Conservation (phyloP, 2,797 vertebrate species). For the Cirrhinus molitorella region DNA sequence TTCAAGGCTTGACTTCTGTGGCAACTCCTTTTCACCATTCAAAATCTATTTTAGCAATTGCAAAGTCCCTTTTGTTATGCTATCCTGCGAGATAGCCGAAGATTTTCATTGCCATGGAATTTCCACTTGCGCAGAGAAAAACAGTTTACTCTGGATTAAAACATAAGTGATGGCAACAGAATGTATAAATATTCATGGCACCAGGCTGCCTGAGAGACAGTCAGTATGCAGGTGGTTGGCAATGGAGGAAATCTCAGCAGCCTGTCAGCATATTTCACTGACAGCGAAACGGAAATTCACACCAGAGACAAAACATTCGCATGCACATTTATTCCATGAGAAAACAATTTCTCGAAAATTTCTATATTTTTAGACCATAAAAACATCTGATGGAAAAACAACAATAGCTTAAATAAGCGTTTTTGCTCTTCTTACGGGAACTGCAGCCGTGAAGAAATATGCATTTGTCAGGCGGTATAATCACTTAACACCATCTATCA, state of each 20-base stretch:
- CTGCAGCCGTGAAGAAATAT: not conserved
- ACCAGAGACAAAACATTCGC: constrained; percentile 52
- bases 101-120: constrained; percentile 63
- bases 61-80: constrained; percentile 38
- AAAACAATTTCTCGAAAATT: constrained; percentile 51
- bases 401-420: constrained; percentile 42
- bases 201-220: constrained; percentile 62
- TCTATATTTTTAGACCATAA: constrained; percentile 51
- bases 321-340: constrained; percentile 44
- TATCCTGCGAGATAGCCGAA: constrained; percentile 62
- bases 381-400: constrained; percentile 33
- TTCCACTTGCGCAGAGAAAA: constrained; percentile 66
- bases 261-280: constrained; percentile 74
- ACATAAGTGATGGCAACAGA: constrained; percentile 69
- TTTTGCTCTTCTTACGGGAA: constrained; percentile 16
- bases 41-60: constrained; percentile 41
- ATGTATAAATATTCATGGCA: constrained; percentile 72
- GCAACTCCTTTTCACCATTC: constrained; percentile 5
- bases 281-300: constrained; percentile 44
- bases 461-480: constrained; percentile 28
- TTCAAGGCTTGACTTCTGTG: constrained; percentile 16
- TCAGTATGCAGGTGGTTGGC: constrained; percentile 68
- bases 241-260: constrained; percentile 72
- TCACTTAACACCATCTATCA: not conserved
- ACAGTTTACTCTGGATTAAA: constrained; percentile 65